These are phyloP conservation scores for Desoria tigrina DNA, from an alignment of 2,888 invertebrate species.

Conservation along the genomic window DNA sequence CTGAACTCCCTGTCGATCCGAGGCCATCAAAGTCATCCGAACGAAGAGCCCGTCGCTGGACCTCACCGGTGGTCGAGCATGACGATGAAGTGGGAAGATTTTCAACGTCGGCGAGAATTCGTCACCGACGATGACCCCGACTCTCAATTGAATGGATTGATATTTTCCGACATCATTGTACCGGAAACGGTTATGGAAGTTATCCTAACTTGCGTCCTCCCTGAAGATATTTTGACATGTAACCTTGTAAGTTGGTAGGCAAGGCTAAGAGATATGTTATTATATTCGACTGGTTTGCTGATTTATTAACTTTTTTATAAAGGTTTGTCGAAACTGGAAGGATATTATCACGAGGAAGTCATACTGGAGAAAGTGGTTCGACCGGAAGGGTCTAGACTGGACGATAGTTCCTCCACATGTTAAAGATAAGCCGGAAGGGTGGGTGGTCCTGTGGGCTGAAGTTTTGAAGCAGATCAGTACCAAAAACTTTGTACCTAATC, in stretches of 20 bases:
- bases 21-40: no score
- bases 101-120: slow-evolving; percentile 24
- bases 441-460: slow-evolving; percentile 37
- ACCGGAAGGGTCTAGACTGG: slow-evolving; percentile 22
- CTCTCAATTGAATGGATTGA: slow-evolving; percentile 23
- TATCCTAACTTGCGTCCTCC: slow-evolving; percentile 26
- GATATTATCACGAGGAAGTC: slow-evolving; percentile 37
- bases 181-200: slow-evolving; percentile 39
- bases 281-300: slow-evolving; percentile 5
- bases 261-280: no score
- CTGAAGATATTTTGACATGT: slow-evolving; percentile 34
- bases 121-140: slow-evolving; percentile 6
- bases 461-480: slow-evolving; percentile 20
- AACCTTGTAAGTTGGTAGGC: slow-evolving; percentile 36
- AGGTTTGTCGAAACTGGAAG: slow-evolving; percentile 43
- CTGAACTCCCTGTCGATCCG: no score
- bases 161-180: slow-evolving; percentile 18
- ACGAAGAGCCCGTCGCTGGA: background rate
- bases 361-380: slow-evolving; percentile 40
- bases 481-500: slow-evolving; percentile 37
- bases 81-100: slow-evolving; percentile 31
- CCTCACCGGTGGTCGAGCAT: slow-evolving; percentile 11
- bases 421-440: slow-evolving; percentile 30
- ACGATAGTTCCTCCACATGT: slow-evolving; percentile 26
- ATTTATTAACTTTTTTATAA: no score